Conservation (phyloP, 2,113 vertebrate species). For the Xenopus tropicalis region DNA sequence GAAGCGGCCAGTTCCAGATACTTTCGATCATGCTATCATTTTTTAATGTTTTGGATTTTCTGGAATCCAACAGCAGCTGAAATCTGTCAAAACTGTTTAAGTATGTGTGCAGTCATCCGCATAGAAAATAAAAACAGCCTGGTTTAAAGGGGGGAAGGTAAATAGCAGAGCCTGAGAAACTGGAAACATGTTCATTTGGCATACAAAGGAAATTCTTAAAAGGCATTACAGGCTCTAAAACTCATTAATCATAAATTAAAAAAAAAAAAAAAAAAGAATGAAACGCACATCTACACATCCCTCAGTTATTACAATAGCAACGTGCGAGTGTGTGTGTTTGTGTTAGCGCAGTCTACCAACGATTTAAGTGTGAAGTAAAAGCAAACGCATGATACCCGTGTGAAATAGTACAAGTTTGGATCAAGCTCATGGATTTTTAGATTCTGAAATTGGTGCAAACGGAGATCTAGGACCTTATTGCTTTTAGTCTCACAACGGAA, state of each 20-base stretch:
- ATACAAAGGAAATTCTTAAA: slow-evolving; percentile 50
- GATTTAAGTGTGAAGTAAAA: slow-evolving; percentile 18
- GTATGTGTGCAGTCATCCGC: slow-evolving; percentile 56
- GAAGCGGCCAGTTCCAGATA: slow-evolving; percentile 12
- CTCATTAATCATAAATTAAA: slow-evolving; percentile 48
- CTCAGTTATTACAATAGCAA: slow-evolving; percentile 42
- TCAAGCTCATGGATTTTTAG: no score
- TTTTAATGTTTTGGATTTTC: slow-evolving; percentile 49
- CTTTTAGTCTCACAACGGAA: no score
- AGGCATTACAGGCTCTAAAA: slow-evolving; percentile 38
- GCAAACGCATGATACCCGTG: background rate
- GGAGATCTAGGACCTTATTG: no score
- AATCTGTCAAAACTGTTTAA: slow-evolving; percentile 56
- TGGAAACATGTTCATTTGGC: slow-evolving; percentile 54
- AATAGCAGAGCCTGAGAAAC: slow-evolving; percentile 56
- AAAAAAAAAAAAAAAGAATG: slow-evolving; percentile 46
- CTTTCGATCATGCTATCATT: slow-evolving; percentile 38
- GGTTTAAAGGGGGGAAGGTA: slow-evolving; percentile 47
- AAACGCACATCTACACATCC: slow-evolving; percentile 34
- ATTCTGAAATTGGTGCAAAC: no score
- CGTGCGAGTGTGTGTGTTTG: background rate
- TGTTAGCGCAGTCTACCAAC: background rate
- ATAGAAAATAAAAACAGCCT: slow-evolving; percentile 47
- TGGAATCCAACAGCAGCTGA: slow-evolving; percentile 53
- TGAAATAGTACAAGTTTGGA: background rate